Base-by-base conservation (phyloP, 2,888 invertebrate genomes). In the Idaea aversata region DNA sequence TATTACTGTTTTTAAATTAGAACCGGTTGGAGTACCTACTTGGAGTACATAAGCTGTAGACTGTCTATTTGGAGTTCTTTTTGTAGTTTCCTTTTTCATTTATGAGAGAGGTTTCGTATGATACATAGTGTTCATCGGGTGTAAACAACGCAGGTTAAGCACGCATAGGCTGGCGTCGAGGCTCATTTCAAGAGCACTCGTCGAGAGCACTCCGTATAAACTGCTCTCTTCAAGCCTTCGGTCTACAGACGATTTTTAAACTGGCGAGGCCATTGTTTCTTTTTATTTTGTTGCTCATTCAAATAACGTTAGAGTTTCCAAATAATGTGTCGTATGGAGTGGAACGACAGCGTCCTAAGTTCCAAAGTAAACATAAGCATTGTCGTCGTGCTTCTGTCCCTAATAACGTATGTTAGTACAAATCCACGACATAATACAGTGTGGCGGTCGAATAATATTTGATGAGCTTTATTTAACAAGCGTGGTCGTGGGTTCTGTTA, bases 401-500 rank as follows among this genome's bases (percentile, higher is more conserved):
- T 73, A 78, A 76, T 73, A 78, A 76, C 78, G 73, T 75, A 78
- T 87, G 86, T 88, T 87, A 78, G 85, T 87, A 90, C 86, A 90
- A 90, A 90, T 88, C 87, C 84, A 84, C 83, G 80, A 84, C 80
- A 87, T 87, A 88, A 88, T 87, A 85, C 85, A 84, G 81, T 86
- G 86, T 85, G 84, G 83, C 85, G 84, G 81, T 84, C 79, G 82
- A 84, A 82, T 87, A 90, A 92, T 91, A 90, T 91, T 92, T 92
- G 88, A 81, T 83, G 84, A 88, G 79, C 83, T 82, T 75, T 92
- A 83, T 92, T 92, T 92, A 91, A 86, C 87, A 87, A 88, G 88
- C 88, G 87, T 88, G 90, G 88, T 87, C 88, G 87, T 89, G 84
- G 86, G 88, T 84, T 90, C 88, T 90, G 91, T 88, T 83, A 91